Percentiles rank a stretch among this genome's conserved stretches.
Evolutionary conservation across 2,888 invertebrate genomes (phyloP).

Genomic region (Drosophila neotestacea): DNA sequence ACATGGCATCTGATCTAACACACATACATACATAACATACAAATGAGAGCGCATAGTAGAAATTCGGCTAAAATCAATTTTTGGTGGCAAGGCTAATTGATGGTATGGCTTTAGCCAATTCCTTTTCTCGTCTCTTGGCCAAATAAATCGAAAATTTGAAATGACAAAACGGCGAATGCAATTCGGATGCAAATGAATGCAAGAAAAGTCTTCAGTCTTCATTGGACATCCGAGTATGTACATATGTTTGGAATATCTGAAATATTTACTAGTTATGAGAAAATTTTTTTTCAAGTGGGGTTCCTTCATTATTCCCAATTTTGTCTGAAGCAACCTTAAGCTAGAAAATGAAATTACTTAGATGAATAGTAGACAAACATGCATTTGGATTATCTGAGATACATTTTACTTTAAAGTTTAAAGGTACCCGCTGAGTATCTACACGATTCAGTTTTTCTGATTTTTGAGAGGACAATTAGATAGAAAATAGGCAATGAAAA

Average conservation of each 20-base stretch:
- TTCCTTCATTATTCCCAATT: too few species aligned
- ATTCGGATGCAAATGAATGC: background rate
- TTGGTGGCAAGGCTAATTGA: constrained; percentile 45
- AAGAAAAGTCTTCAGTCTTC: background rate
- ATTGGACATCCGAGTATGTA: background rate
- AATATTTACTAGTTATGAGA: background rate
- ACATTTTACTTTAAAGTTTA: too few species aligned
- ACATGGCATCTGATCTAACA: background rate
- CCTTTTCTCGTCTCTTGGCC: constrained; percentile 21
- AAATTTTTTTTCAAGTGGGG: too few species aligned
- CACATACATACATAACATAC: constrained; percentile 7
- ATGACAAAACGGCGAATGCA: background rate
- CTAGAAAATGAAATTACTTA: too few species aligned
- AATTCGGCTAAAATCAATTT: constrained; percentile 12
- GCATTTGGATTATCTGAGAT: too few species aligned
- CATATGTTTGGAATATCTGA: background rate
- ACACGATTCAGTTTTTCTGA: too few species aligned
- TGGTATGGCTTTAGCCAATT: constrained; percentile 16
- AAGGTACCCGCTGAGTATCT: too few species aligned
- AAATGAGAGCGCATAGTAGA: background rate
- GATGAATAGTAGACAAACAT: too few species aligned
- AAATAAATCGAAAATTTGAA: constrained; percentile 38
- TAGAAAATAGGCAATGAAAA: too few species aligned
- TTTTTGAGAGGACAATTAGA: too few species aligned
- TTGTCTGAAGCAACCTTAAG: too few species aligned